Evolutionary conservation across 2,888 invertebrate genomes (phyloP).

Genomic region (Andrena praecox): DNA sequence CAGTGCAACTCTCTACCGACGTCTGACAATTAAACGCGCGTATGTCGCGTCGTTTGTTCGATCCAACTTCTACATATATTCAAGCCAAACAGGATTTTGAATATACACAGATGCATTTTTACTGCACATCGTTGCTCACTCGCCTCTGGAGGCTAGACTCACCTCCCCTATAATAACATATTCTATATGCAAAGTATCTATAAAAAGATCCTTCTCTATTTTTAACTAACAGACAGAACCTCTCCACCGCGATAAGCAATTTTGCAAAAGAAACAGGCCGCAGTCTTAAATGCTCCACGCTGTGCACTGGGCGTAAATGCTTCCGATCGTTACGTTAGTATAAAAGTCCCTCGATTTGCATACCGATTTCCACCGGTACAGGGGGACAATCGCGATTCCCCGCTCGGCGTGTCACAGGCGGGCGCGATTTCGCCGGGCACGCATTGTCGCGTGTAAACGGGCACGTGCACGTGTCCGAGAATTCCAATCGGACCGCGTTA

Average conservation of each 20-base stretch:
- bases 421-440: conserved; percentile 11
- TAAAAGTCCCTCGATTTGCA: background rate
- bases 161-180: no score
- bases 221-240: no score
- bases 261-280: background rate
- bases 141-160: no score
- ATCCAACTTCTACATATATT: background rate
- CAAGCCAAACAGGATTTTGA: background rate
- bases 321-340: background rate
- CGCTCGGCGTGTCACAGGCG: background rate
- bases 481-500: conserved; percentile 67
- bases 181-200: no score
- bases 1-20: background rate
- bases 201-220: no score
- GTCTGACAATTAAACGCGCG: conserved; percentile 2
- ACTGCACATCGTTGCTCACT: no score
- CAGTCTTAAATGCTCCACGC: background rate
- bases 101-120: background rate
- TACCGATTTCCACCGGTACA: background rate
- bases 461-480: conserved; percentile 51
- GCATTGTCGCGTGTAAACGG: conserved; percentile 46
- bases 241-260: background rate
- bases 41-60: background rate
- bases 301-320: background rate
- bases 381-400: background rate